Evolutionary conservation across 1,140 invertebrate species (phyloP), one percentile per base, ranked within the genome.

Genomic region (Bathynomus jamesi): DNA sequence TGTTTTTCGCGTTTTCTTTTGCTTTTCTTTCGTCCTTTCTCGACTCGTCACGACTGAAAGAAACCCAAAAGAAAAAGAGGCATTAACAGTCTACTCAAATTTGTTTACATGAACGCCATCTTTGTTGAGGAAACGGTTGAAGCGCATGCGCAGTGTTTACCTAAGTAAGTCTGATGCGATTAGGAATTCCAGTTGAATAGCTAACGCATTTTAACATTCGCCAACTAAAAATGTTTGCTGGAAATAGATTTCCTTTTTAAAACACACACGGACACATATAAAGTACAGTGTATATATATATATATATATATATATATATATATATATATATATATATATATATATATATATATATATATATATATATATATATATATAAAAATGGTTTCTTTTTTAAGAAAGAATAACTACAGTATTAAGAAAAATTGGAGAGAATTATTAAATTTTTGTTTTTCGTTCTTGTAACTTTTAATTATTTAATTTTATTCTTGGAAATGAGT

Each of bases 281-380:
- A n/a, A n/a, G n/a, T n/a, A n/a, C n/a, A n/a, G 5, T 3, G 5
- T 53, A 3, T 53, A 53, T 3, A 3, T 53, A 2, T 53, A 53
- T 53, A 2, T 53, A 53, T 53, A 2, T 53, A 53, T 53, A 53
- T 53, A 2, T 53, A 53, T 53, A 2, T 53, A 53, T 40, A 40
- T 40, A 40, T 40, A 40, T 40, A 40, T 53, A 53, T 53, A 53
- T 53, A 53, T 53, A 53, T 53, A 53, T 53, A 53, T 53, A 53
- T 53, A 53, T 53, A 53, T 53, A 53, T 53, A 53, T 53, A 53
- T 53, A 53, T 53, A 53, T 53, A 53, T 53, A 53, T 53, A 53
- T 53, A 53, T 40, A 53, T 53, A 53, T 53, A 53, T 53, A 53
- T 53, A 53, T 53, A 53, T 53, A 40, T 40, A 40, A 8, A 40